Evolutionary conservation across 2,888 invertebrate species (phyloP), one percentile per base, ranked within the genome.

Genomic region (Standfussiana lucernea): DNA sequence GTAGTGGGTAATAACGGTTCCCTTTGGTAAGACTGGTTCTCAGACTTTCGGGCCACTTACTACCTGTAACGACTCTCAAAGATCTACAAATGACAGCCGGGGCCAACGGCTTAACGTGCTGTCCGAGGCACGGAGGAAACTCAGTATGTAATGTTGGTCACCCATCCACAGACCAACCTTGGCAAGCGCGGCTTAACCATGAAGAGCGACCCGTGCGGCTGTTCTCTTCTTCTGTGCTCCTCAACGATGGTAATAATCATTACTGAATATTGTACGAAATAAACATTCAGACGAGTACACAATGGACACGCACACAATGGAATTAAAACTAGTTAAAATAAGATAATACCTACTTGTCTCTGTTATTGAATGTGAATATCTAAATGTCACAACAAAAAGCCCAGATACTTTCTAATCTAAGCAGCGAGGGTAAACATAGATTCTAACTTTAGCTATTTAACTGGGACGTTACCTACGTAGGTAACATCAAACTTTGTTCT

Each of bases 401-500:
- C 21, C 32, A 59, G 24, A 68, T 70, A 70, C 56, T 71, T 40
- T 42, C 21, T 53, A 47, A 61, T 35, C 40, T 71, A 56, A 71
- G 50, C 28, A 13, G 28, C n/a, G 18, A 81, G 45, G 76, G 66
- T 66, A 37, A 56, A 53, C 50, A 42, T 72, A 32, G 10, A 28
- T 64, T 64, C 56, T 64, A 76, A 64, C 64, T 76, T 76, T 64
- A 80, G 47, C 45, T 40, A 42, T 69, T 65, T 56, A 75, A 69
- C 28, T 72, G 32, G 64, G 24, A 40, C 71, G 56, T 56, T 66
- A 74, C 53, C 40, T n/a, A 40, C 64, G 64, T 40, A 40, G n/a
- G 45, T 65, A 79, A 59, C 69, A 66, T 83, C 75, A 79, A 77
- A 85, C 75, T 79, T 79, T 79, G 61, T 75, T 74, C 56, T 64